Percentiles rank a stretch among this genome's conserved stretches.
Conservation (phyloP, 2,888 invertebrate genomes). For the Synergus japonicus region DNA sequence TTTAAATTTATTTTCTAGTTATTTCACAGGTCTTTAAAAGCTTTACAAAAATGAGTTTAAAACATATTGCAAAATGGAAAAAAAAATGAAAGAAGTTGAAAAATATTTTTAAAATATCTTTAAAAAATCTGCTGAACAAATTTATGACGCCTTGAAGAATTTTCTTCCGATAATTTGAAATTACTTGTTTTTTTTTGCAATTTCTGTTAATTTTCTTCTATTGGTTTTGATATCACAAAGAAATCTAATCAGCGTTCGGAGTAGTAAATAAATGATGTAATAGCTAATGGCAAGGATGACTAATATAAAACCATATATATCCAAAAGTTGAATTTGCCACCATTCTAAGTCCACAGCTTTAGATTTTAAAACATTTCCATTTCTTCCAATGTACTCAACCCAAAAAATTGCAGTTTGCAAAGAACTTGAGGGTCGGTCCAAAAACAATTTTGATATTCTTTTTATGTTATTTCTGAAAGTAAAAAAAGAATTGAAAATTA, state of each 20-base stretch:
- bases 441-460: constrained; percentile 59
- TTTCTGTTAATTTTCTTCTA: not conserved
- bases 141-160: no score
- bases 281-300: not conserved
- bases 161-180: no score
- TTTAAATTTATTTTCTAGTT: no score
- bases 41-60: no score
- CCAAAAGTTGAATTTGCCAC: constrained; percentile 69
- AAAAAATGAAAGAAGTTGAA: no score
- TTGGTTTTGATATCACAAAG: not conserved
- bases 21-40: no score
- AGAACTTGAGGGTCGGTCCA: constrained; percentile 65
- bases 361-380: constrained; percentile 66
- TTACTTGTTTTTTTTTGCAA: no score
- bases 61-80: no score
- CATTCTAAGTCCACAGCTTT: constrained; percentile 65
- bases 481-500: not conserved
- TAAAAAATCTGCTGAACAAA: no score
- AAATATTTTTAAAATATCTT: no score
- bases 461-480: constrained; percentile 45
- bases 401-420: constrained; percentile 68
- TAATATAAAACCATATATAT: constrained; percentile 57
- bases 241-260: not conserved
- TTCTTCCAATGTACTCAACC: constrained; percentile 67
- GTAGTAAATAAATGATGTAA: constrained; percentile 27